Conservation (phyloP, 2,797 vertebrate genomes). For the Spinibarbus caldwelli region DNA sequence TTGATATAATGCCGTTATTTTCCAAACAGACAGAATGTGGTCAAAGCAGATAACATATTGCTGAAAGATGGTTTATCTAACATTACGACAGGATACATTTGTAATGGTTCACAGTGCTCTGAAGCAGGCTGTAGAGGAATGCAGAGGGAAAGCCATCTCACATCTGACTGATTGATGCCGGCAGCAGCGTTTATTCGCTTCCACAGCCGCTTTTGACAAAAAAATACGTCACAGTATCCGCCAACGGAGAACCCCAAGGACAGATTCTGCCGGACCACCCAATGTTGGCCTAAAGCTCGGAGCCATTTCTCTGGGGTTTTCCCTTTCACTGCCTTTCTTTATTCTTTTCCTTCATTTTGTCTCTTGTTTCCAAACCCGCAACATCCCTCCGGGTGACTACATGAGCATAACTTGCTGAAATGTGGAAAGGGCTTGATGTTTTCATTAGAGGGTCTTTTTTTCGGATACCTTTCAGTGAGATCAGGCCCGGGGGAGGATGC, state of each 20-base stretch:
- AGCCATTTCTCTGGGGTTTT: constrained; percentile 47
- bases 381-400: constrained; percentile 54
- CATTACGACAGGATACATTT: constrained; percentile 47
- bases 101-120: constrained; percentile 37
- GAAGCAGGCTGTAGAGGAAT: constrained; percentile 38
- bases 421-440: constrained; percentile 60
- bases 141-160: constrained; percentile 21
- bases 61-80: constrained; percentile 42
- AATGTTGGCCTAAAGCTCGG: constrained; percentile 45
- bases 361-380: constrained; percentile 55
- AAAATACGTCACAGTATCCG: constrained; percentile 40
- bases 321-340: constrained; percentile 50
- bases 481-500: constrained; percentile 52
- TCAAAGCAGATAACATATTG: constrained; percentile 34
- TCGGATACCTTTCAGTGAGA: constrained; percentile 52
- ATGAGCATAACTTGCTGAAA: constrained; percentile 56
- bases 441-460: constrained; percentile 55
- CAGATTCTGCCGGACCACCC: constrained; percentile 57
- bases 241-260: constrained; percentile 53
- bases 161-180: constrained; percentile 11
- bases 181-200: constrained; percentile 43
- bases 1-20: constrained; percentile 24
- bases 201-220: constrained; percentile 42
- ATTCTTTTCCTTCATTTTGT: constrained; percentile 55
- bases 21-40: constrained; percentile 40